Base-by-base conservation (phyloP, 2,113 vertebrate genomes). In the Calypte anna region DNA sequence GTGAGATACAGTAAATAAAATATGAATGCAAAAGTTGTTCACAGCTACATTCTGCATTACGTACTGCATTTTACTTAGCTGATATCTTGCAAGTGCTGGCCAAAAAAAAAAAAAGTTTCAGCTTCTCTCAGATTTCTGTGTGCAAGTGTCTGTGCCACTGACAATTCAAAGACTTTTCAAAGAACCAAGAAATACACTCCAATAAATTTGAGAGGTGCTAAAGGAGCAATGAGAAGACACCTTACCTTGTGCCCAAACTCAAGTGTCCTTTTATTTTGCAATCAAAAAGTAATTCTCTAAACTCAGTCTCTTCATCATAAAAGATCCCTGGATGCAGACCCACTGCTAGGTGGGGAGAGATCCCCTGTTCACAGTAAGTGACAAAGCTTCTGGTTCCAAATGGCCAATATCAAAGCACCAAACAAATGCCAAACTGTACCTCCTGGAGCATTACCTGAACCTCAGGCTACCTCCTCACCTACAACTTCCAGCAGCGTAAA, bases 1-100 rank as follows among this genome's bases (percentile, higher is more conserved):
- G 31, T 38, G 90, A 81, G 72, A 55, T 36, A 77, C 2, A 80
- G 83, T 89, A 95, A 95, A 96, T 91, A 95, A 95, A 94, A 94
- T 88, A 93, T 59, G 80, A 94, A 82, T 66, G 85, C 27, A 79
- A 74, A 88, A 94, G 89, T 58, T 73, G 62, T 93, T 93, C 81
- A 69, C 86, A 77, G 62, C 22, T 74, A 84, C 36, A 50, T 31
- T 63, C 28, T 62, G 55, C 64, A 81, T 63, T 74, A 59, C 46
- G 82, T 27, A 79, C 23, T 36, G 40, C 64, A 68, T 75, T 95
- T 93, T 72, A 73, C 46, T 87, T 67, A 16, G 63, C 46, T 63
- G 40, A 59, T 59, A 27, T 48, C 54, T 89, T 21, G 6, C 78
- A 82, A 85, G 53, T 79, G 73, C 40, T 77, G 84, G 62, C 66